phyloP scores from a whole-genome alignment of 2,888 invertebrate genomes.

The Nomada hirtipes region DNA sequence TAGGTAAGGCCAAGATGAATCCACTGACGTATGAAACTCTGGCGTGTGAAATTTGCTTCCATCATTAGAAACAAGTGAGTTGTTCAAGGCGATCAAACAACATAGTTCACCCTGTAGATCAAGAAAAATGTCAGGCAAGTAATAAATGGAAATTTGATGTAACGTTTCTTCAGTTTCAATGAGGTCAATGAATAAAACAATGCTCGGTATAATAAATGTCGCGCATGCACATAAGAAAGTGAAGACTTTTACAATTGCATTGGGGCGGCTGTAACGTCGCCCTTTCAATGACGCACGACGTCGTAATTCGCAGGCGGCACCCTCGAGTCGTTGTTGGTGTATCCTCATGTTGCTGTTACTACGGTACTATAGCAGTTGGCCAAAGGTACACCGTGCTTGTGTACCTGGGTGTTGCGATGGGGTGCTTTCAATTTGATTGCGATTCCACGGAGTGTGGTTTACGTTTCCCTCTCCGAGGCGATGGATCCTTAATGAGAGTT shows the following conservation, averaged over 20 bases:
- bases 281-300: conserved; percentile 32
- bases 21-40: no score
- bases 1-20: no score
- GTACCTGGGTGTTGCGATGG: conserved; percentile 28
- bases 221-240: not conserved
- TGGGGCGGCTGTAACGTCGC: conserved; percentile 25
- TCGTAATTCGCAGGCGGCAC: conserved; percentile 62
- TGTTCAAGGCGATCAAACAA: no score
- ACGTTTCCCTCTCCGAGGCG: conserved; percentile 70
- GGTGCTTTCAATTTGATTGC: conserved; percentile 74
- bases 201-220: not conserved
- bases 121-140: no score
- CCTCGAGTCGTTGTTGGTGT: conserved; percentile 16
- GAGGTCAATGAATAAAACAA: no score
- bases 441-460: conserved; percentile 72
- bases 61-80: no score
- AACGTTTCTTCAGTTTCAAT: no score
- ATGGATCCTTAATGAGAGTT: conserved; percentile 70
- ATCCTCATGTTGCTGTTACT: conserved; percentile 13
- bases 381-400: conserved; percentile 21
- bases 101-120: no score
- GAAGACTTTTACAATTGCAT: conserved; percentile 14
- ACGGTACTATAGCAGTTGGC: conserved; percentile 12
- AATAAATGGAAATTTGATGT: no score
- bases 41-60: no score